Evolutionary conservation across 1,140 invertebrate species (phyloP).

Genomic region (Drosophila kikkawai): DNA sequence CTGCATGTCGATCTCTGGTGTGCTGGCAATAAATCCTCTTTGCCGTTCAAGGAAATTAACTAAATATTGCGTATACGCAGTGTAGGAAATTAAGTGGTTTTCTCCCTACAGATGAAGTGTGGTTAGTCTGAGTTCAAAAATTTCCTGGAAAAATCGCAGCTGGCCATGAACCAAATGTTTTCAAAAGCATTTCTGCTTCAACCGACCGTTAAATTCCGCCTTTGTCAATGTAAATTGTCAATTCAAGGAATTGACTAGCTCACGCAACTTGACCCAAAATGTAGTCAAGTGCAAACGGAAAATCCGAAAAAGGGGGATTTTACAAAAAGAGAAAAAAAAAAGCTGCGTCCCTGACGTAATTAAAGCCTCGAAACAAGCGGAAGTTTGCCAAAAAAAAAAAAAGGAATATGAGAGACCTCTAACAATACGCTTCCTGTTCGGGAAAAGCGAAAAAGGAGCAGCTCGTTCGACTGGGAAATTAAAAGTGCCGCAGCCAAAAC

Average conservation of each 20-base stretch:
- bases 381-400: constrained; percentile 52
- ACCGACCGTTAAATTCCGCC: constrained; percentile 32
- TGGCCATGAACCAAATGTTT: neutral
- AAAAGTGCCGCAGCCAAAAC: constrained; percentile 50
- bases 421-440: constrained; percentile 61
- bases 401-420: constrained; percentile 24
- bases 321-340: neutral
- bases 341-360: constrained; percentile 47
- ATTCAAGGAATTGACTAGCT: constrained; percentile 20
- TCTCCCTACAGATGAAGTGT: neutral
- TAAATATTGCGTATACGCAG: constrained; percentile 51
- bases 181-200: neutral
- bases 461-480: constrained; percentile 50
- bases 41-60: constrained; percentile 65
- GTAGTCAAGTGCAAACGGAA: constrained; percentile 55
- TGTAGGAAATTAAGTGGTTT: constrained; percentile 57
- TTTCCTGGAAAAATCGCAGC: neutral
- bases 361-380: constrained; percentile 55
- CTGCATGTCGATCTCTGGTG: constrained; percentile 1
- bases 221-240: constrained; percentile 25
- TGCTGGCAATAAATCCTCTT: constrained; percentile 55
- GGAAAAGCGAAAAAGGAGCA: constrained; percentile 15
- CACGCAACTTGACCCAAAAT: constrained; percentile 50
- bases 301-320: constrained; percentile 2
- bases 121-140: neutral